Evolutionary conservation across 2,113 vertebrate genomes (phyloP).

Genomic region (Petrocephalus microphthalmus): DNA sequence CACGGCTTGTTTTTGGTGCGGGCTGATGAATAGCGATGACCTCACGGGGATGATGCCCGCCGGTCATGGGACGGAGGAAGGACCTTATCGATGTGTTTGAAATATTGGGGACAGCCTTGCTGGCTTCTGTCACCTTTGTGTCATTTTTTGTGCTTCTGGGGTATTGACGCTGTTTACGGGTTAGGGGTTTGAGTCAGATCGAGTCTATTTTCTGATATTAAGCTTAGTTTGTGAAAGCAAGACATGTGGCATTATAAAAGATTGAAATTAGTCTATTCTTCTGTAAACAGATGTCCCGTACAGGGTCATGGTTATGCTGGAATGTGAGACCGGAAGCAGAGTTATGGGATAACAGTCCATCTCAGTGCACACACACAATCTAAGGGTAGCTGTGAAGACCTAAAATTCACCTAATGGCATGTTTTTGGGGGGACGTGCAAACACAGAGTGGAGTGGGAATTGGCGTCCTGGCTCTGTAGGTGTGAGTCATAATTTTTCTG

Average conservation of each 20-base stretch:
- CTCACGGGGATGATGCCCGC: background rate
- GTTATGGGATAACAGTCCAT: background rate
- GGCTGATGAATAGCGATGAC: background rate
- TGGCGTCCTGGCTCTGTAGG: background rate
- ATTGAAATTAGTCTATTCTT: background rate
- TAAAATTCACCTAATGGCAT: background rate
- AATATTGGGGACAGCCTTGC: background rate
- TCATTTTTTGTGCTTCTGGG: background rate
- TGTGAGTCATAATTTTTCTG: background rate
- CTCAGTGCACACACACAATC: background rate
- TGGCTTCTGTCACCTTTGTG: background rate
- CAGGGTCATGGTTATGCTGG: background rate
- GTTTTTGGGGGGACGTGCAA: background rate
- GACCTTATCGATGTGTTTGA: background rate
- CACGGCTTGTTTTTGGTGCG: background rate
- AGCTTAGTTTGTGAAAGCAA: background rate
- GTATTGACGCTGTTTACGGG: background rate
- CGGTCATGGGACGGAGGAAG: background rate
- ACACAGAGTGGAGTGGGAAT: background rate
- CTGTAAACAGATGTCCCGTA: background rate
- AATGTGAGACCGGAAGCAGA: background rate
- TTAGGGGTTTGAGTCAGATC: background rate
- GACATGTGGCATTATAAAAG: background rate
- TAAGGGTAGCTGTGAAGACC: background rate
- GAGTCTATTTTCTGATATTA: background rate